These are phyloP conservation scores for Diacarnus erythraeanus DNA, from an alignment of 37 sponge, comb jelly and placozoan species.

Conservation along the genomic window DNA sequence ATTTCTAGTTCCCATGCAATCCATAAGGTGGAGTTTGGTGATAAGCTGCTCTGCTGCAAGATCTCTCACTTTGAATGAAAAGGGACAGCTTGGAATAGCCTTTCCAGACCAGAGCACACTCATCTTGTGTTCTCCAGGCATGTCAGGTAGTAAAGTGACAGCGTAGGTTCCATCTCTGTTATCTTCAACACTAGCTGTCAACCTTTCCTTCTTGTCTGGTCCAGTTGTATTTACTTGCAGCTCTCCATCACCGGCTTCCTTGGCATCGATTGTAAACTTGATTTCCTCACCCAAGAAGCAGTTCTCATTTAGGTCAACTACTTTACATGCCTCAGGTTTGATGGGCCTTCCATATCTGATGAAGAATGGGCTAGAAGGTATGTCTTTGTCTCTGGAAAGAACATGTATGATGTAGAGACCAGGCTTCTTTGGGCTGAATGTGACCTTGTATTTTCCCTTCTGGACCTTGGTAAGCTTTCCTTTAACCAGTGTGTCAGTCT, in stretches of 20 bases:
- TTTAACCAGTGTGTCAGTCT: conserved; percentile 32
- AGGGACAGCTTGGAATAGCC: conserved; percentile 46
- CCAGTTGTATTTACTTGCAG: conserved; percentile 14
- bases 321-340: conserved; percentile 39
- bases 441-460: conserved; percentile 28
- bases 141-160: conserved; percentile 17
- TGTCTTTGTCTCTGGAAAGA: conserved; percentile 38
- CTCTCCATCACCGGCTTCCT: conserved; percentile 48
- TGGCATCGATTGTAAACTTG: conserved; percentile 49
- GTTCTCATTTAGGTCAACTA: conserved; percentile 9
- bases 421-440: conserved; percentile 39
- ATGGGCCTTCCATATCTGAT: conserved; percentile 54
- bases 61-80: conserved; percentile 32
- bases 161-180: conserved; percentile 32
- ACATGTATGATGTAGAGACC: conserved; percentile 54
- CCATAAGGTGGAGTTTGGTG: conserved; percentile 13
- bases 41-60: conserved; percentile 18
- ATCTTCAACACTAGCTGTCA: background rate
- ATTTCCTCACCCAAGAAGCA: conserved; percentile 28
- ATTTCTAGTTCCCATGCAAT: background rate
- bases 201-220: background rate
- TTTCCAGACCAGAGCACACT: conserved; percentile 47
- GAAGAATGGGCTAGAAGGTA: conserved; percentile 65
- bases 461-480: conserved; percentile 50
- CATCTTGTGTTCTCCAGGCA: conserved; percentile 31